Evolutionary conservation across 2,888 invertebrate species (phyloP).

Genomic region (Aelia acuminata): DNA sequence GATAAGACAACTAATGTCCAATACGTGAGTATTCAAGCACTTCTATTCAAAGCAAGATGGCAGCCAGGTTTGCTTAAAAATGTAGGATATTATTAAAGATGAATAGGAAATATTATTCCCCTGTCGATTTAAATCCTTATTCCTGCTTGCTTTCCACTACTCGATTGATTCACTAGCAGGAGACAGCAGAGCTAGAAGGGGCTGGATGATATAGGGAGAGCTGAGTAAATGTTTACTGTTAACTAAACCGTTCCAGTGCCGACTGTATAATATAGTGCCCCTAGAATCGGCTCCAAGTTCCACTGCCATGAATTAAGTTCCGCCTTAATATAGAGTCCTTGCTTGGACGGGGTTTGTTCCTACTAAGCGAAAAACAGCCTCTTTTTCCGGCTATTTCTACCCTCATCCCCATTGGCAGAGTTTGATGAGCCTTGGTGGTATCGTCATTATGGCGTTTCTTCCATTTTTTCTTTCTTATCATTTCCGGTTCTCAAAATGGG

Average conservation of each 20-base stretch:
- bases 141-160: neutral
- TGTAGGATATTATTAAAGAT: no score
- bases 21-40: no score
- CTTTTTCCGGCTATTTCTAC: neutral
- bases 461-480: neutral
- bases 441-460: neutral
- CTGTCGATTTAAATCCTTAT: no score
- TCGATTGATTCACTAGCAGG: neutral
- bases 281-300: neutral
- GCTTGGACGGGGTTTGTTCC: neutral
- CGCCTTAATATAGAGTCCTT: neutral
- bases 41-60: no score
- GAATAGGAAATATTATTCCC: no score
- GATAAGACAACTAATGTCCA: no score
- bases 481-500: neutral
- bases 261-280: slow-evolving; percentile 3
- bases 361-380: neutral
- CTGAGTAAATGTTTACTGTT: slow-evolving; percentile 4
- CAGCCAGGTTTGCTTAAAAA: no score
- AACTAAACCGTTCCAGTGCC: slow-evolving; percentile 5
- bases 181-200: neutral
- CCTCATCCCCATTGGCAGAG: neutral
- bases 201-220: neutral
- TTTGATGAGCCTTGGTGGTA: neutral
- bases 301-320: slow-evolving; percentile 2